phyloP scores from a whole-genome alignment of 2,888 invertebrate genomes.

The Napeogenes sylphis region DNA sequence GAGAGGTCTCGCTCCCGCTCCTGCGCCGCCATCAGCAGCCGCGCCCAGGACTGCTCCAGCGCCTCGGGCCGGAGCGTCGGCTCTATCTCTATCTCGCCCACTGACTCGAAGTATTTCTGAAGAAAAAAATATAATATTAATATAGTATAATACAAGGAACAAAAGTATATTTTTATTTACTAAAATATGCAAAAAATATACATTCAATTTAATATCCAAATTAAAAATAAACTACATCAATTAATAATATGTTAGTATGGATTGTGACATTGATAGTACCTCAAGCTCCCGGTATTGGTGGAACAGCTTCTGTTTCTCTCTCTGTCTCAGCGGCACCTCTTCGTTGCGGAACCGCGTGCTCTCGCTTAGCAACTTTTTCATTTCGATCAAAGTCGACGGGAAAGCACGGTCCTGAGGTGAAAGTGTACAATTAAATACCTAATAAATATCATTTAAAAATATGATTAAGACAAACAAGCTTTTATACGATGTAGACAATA shows the following conservation, averaged over 20 bases:
- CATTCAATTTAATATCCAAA: neutral
- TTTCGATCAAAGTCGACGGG: conserved; percentile 94
- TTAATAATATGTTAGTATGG: too few relatives aligned
- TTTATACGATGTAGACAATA: too few relatives aligned
- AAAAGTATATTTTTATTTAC: too few relatives aligned
- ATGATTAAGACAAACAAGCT: too few relatives aligned
- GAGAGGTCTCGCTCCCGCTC: conserved; percentile 93
- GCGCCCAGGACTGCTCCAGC: conserved; percentile 92
- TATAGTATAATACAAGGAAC: too few relatives aligned
- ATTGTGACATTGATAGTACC: conserved; percentile 44
- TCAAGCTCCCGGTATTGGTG: conserved; percentile 91
- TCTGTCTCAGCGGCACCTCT: conserved; percentile 93
- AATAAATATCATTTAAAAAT: neutral
- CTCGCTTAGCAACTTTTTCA: conserved; percentile 95
- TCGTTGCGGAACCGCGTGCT: conserved; percentile 95
- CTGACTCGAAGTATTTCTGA: conserved; percentile 90
- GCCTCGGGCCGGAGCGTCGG: conserved; percentile 91
- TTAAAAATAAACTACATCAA: neutral
- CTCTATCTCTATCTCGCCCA: conserved; percentile 93
- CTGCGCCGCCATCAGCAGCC: conserved; percentile 91
- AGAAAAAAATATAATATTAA: neutral
- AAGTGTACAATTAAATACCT: neutral
- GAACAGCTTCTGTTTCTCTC: conserved; percentile 92
- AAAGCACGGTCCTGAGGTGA: conserved; percentile 92
- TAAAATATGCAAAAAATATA: too few relatives aligned